Evolutionary conservation across 2,888 invertebrate genomes (phyloP), one percentile per base, ranked within the genome.

Genomic region (Hipparchia semele): DNA sequence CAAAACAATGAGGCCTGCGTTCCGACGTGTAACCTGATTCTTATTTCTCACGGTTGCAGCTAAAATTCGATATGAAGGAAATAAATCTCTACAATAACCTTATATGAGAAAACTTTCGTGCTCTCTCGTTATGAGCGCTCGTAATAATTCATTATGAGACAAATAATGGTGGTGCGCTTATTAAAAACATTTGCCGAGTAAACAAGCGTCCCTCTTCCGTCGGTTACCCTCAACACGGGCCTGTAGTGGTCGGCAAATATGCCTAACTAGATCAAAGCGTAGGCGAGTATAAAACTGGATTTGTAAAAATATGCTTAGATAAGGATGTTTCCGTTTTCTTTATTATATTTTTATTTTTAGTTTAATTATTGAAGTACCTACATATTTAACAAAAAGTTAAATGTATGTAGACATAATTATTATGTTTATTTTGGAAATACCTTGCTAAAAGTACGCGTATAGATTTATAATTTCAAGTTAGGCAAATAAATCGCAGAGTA

Each of bases 181-280:
- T 90, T 85, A 86, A 88, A 88, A 91, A 90, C 90, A 90, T 92
- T 93, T 91, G 82, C 84, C 76, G 78, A 78, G 85, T 80, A 91
- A 91, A 92, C 87, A 91, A 78, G 74, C 73, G 78, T 76, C 82
- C 84, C 84, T 81, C 79, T 81, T 80, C 75, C 79, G 80, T 59
- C 61, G 68, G 75, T 79, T 81, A 81, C 84, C 83, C 86, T 81
- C 80, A 77, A 77, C 79, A 77, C 77, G 86, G 86, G 86, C 79
- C 79, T 80, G 79, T 82, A 88, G 87, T 86, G 87, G 86, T 84
- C 78, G 74, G 86, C 84, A 91, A 90, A 92, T 81, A 89, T 75
- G 53, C 39, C 13, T 45, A 79, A 77, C 77, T 76, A 86, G 88
- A 92, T 93, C 92, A 93, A 93, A 92, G 90, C 69, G 39, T 60